Evolutionary conservation across 2,113 vertebrate genomes (phyloP).

Genomic region (Macaca mulatta): DNA sequence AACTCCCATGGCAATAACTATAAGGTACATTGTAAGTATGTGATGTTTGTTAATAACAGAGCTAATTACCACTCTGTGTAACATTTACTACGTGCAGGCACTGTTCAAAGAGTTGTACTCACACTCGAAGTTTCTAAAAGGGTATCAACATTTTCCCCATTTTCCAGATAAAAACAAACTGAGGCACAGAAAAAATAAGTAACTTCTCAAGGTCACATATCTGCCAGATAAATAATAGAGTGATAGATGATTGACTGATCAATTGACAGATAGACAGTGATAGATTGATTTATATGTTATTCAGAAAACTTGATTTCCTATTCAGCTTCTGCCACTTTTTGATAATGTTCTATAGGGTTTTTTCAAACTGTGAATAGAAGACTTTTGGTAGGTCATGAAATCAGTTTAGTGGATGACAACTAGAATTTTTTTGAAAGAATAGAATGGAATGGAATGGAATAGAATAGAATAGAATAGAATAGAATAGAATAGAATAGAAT

Average conservation of each 20-base stretch:
- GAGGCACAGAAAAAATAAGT: neutral
- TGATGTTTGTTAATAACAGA: neutral
- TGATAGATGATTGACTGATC: neutral
- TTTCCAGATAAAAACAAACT: neutral
- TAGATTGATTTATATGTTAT: neutral
- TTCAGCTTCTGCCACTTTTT: neutral
- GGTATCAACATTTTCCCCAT: neutral
- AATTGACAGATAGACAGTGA: neutral
- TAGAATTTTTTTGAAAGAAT: neutral
- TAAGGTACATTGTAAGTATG: neutral
- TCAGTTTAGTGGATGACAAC: neutral
- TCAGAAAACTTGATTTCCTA: neutral
- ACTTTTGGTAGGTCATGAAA: neutral
- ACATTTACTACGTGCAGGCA: neutral
- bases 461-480: neutral
- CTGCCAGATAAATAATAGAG: neutral
- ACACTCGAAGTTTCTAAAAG: neutral
- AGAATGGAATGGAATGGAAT: neutral
- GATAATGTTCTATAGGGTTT: neutral
- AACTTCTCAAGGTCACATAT: neutral
- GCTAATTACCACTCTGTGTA: neutral
- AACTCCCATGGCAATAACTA: neutral
- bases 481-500: neutral
- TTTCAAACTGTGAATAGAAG: neutral
- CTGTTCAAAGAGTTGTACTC: neutral